Evolutionary conservation across 2,888 invertebrate genomes (phyloP).

Genomic region (Entomobrya multifasciata): DNA sequence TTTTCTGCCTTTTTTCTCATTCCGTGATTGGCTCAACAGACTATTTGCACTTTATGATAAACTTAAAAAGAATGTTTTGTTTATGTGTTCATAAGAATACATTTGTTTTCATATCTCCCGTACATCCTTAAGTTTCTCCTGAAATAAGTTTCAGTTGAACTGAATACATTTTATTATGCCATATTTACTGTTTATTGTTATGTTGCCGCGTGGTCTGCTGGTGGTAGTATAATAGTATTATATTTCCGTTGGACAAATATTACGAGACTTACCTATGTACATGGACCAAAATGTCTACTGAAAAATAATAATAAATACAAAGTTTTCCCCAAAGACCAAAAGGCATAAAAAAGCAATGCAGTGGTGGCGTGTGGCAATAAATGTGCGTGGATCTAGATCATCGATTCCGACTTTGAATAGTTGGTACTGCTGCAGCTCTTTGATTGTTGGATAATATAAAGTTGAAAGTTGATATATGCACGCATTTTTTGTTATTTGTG

Average conservation of each 20-base stretch:
- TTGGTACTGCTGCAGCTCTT: conserved; percentile 27
- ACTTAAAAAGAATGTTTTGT: too few relatives aligned
- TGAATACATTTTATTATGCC: conserved; percentile 11
- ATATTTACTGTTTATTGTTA: neutral
- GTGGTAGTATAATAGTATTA: neutral
- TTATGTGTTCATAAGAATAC: too few relatives aligned
- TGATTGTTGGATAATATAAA: neutral
- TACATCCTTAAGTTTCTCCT: too few relatives aligned
- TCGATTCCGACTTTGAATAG: conserved; percentile 53
- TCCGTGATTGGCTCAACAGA: too few relatives aligned
- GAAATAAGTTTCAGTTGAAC: neutral
- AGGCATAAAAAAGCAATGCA: neutral
- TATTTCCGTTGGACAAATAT: neutral
- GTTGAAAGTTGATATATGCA: neutral
- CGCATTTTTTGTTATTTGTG: neutral
- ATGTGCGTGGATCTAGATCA: conserved; percentile 53
- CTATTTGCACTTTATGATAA: too few relatives aligned
- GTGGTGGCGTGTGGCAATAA: conserved; percentile 27
- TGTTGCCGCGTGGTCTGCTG: neutral
- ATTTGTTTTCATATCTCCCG: too few relatives aligned
- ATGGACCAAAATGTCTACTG: conserved; percentile 25
- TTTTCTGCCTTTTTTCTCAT: too few relatives aligned
- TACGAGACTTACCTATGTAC: too few relatives aligned
- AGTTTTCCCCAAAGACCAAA: conserved; percentile 13
- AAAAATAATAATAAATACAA: conserved; percentile 32